Percentiles rank a stretch among this genome's conserved stretches.
Evolutionary conservation across 2,888 invertebrate genomes (phyloP).

Genomic region (Pogonocherus hispidulus): DNA sequence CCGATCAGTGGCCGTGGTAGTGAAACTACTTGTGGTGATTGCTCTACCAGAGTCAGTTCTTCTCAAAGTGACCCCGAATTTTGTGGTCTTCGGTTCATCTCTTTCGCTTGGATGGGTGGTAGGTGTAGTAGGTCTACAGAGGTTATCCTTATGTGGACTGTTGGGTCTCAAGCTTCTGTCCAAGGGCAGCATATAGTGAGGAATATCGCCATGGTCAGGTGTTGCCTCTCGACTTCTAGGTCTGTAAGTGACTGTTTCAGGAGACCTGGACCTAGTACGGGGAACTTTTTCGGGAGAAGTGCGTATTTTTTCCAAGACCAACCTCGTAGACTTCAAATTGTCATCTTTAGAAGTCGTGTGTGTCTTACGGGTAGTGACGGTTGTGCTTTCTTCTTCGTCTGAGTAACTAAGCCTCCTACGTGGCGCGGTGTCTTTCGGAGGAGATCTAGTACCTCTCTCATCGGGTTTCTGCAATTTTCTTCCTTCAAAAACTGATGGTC

Average conservation of each 20-base stretch:
- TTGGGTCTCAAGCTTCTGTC: conserved; percentile 50
- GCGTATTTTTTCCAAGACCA: conserved; percentile 45
- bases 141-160: conserved; percentile 14
- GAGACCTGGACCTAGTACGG: conserved; percentile 38
- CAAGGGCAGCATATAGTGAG: conserved; percentile 64
- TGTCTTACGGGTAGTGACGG: neutral
- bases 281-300: conserved; percentile 42
- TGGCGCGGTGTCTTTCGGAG: conserved; percentile 9
- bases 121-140: neutral
- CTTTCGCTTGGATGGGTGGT: conserved; percentile 48
- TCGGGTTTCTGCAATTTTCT: conserved; percentile 45
- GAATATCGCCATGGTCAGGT: conserved; percentile 54
- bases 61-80: conserved; percentile 79
- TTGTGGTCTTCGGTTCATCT: conserved; percentile 66
- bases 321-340: conserved; percentile 49
- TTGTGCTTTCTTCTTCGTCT: conserved; percentile 36
- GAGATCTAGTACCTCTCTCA: neutral
- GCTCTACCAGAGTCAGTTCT: conserved; percentile 73
- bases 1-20: conserved; percentile 68
- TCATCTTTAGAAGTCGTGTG: conserved; percentile 7
- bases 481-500: conserved; percentile 70
- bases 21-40: conserved; percentile 65
- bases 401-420: conserved; percentile 35
- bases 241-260: conserved; percentile 36
- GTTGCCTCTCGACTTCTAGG: neutral